Percentiles rank a stretch among this genome's conserved stretches.
Conservation (phyloP, 2,797 vertebrate genomes). For the Siniperca scherzeri region DNA sequence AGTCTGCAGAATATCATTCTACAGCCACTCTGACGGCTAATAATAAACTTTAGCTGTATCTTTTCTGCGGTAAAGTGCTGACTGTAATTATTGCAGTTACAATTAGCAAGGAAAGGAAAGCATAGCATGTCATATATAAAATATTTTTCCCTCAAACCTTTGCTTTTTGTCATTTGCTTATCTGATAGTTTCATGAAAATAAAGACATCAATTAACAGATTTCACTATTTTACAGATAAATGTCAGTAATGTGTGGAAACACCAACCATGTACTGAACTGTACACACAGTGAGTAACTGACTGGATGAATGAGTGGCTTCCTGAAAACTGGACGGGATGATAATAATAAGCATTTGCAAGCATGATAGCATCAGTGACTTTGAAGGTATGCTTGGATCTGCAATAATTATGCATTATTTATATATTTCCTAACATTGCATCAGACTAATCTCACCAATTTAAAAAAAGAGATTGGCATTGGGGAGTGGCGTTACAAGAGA, state of each 20-base stretch:
- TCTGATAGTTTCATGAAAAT: constrained; percentile 25
- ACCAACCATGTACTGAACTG: constrained; percentile 20
- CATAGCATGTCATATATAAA: background rate
- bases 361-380: background rate
- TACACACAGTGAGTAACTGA: constrained; percentile 22
- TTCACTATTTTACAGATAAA: constrained; percentile 3
- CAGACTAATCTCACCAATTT: background rate
- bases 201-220: constrained; percentile 9
- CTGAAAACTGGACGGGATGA: constrained; percentile 18
- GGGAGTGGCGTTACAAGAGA: constrained; percentile 2
- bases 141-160: constrained; percentile 12
- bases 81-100: constrained; percentile 31
- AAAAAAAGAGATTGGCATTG: background rate
- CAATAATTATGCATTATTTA: constrained; percentile 5
- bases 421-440: constrained; percentile 3
- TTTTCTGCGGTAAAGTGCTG: constrained; percentile 38
- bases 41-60: constrained; percentile 9
- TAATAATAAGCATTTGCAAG: background rate
- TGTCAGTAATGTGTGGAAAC: constrained; percentile 48
- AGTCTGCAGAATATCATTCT: constrained; percentile 19
- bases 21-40: constrained; percentile 5
- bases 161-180: constrained; percentile 14
- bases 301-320: constrained; percentile 16
- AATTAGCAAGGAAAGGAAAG: constrained; percentile 24
- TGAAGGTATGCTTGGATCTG: constrained; percentile 17